Evolutionary conservation across 2,888 invertebrate genomes (phyloP), one percentile per base, ranked within the genome.

Genomic region (Chrysolina oricalcia): DNA sequence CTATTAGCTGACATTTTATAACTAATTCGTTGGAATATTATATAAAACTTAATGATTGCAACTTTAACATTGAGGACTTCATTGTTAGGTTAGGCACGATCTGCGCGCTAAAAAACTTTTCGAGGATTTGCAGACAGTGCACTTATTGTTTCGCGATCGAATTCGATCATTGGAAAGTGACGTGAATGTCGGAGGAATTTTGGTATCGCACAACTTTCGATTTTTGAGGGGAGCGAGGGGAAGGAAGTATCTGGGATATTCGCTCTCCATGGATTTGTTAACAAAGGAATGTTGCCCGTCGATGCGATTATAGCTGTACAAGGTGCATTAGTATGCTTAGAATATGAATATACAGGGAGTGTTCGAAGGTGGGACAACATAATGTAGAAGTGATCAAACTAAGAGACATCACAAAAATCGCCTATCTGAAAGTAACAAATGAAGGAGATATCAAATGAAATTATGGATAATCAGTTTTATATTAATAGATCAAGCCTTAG

Each of bases 1-100:
- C 70, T 59, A 74, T 77, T 72, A 74, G 69, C 74, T 77, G 77
- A 77, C 74, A 75, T 77, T 77, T 73, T 77, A 62, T 73, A 73
- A 69, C 70, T 75, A 77, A 77, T 77, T 77, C 75, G 70, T 77
- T 73, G 62, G 63, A 70, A 74, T 66, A 65, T 73, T 75, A 72
- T 72, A 75, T 75, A 75, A 75, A 75, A 41, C 40, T 68, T 68
- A 68, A 56, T 56, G 69, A 75, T 75, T 48, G 72, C 69, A 75
- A 72, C 48, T 56, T 65, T 70, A 70, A 48, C 72, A 66, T 75
- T 75, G 68, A 73, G 40, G 50, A 59, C 59, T 67, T 72, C 56
- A 72, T 66, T 72, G 53, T 46, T 59, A 19, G 46, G 2, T 59
- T 11, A 17, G 23, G 21, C 59, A 72, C 46, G 67, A 66, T 67